phyloP scores from a whole-genome alignment of 2,113 vertebrate species.

The Corythoichthys intestinalis region DNA sequence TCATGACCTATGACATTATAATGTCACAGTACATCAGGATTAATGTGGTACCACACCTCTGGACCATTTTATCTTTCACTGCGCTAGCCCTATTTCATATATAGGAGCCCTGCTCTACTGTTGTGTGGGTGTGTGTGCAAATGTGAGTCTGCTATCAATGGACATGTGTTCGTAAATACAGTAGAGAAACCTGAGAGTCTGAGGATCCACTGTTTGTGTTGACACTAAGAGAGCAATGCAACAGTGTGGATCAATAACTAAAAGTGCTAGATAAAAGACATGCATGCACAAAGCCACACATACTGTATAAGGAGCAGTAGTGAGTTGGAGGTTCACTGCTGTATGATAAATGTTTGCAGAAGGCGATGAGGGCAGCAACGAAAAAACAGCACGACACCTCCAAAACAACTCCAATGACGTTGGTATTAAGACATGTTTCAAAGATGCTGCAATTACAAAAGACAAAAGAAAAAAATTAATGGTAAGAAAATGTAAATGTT shows the following conservation, averaged over 20 bases:
- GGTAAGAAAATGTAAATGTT: conserved; percentile 6
- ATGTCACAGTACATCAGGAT: conserved; percentile 55
- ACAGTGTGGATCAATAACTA: conserved; percentile 58
- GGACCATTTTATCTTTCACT: conserved; percentile 51
- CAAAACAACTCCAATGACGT: conserved; percentile 5
- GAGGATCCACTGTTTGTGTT: conserved; percentile 48
- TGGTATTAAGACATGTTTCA: conserved; percentile 19
- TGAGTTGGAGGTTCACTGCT: conserved; percentile 31
- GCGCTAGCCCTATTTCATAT: conserved; percentile 46
- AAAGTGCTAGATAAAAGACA: conserved; percentile 46
- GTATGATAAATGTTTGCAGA: conserved; percentile 28
- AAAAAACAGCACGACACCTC: conserved; percentile 2
- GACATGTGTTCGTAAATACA: conserved; percentile 62
- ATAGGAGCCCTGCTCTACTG: conserved; percentile 25
- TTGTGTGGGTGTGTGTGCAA: conserved; percentile 9
- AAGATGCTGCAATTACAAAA: conserved; percentile 23
- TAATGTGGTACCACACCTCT: conserved; percentile 38
- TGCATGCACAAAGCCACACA: conserved; percentile 8
- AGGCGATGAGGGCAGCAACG: conserved; percentile 19
- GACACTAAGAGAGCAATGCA: conserved; percentile 57
- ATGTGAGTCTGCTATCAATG: conserved; percentile 25
- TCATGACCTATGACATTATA: conserved; percentile 53
- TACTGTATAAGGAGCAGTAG: conserved; percentile 18
- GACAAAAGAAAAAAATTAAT: conserved; percentile 13
- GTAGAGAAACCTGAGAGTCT: conserved; percentile 57